Evolutionary conservation across 1,140 invertebrate species (phyloP), one percentile per base, ranked within the genome.

Genomic region (Zaprionus ornatus): DNA sequence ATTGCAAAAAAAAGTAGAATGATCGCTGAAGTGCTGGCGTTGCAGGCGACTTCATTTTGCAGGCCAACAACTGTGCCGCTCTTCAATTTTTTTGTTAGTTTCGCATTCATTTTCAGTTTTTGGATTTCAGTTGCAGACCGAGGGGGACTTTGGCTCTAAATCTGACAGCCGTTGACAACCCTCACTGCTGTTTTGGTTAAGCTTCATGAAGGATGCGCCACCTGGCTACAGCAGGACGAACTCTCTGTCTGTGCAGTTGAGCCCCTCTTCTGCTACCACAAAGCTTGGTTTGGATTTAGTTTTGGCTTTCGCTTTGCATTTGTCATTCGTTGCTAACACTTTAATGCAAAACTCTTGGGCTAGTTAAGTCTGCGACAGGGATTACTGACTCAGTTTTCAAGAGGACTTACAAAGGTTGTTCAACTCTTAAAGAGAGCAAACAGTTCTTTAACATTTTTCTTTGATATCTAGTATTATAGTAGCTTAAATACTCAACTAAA

Each of bases 91-190:
- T 35, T 50, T 40, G 12, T 35, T 10, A 21, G 4, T 52, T 37
- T 25, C 19, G 65, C 59, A 71, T 82, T 82, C 75, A 71, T 40
- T 32, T 50, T 29, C 60, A 21, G 60, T 9, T 50, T 54, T 37
- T 45, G 40, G 55, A 40, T 67, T 67, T 77, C 81, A 74, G 68
- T 67, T 73, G 45, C 81, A 79, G 77, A 50, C 17, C 32, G 35
- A n/a, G 23, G 35, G 15, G 45, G 50, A 42, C 17, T 17, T 48
- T 50, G 29, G 12, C 21, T 62, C 45, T 40, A 54, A 50, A 60
- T 67, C 77, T 84, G 81, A 73, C 81, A 77, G 77, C 25, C 55
- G 68, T 66, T 76, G 77, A 63, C 81, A 74, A 66, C 37, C 59
- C 23, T 68, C 64, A 23, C 5, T 35, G 59, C 21, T 40, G 71